Conservation (phyloP, 2,797 vertebrate species). For the Fratercula arctica region DNA sequence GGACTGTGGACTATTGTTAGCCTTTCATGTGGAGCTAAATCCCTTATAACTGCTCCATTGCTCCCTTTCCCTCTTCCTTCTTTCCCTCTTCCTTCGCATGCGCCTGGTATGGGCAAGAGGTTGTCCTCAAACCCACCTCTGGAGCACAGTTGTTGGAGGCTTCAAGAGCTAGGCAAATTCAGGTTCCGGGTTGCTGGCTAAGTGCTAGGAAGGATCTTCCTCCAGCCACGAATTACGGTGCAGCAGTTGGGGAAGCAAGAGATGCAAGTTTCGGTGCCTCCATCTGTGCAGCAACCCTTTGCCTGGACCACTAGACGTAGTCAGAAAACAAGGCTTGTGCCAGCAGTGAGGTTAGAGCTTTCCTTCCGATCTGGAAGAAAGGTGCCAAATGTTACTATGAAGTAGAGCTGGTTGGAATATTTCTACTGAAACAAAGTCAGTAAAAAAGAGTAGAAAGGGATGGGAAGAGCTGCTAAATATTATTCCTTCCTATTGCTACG, state of each 20-base stretch:
- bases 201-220: background rate
- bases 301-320: background rate
- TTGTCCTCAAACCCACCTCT: background rate
- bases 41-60: background rate
- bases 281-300: background rate
- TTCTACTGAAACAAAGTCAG: background rate
- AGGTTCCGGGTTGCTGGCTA: background rate
- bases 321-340: background rate
- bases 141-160: background rate
- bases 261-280: background rate
- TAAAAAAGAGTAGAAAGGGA: background rate
- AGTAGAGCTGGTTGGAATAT: background rate
- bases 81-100: background rate
- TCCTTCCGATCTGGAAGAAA: conserved; percentile 17
- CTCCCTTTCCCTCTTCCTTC: background rate
- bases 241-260: background rate
- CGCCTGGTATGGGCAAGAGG: background rate
- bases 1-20: background rate
- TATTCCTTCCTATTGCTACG: background rate
- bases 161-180: background rate
- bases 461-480: background rate
- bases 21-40: background rate
- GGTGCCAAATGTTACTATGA: background rate
- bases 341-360: background rate
- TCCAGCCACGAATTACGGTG: rapidly evolving